These are phyloP conservation scores for Oryzaephilus surinamensis DNA, from an alignment of 1,140 invertebrate genomes.

Conservation along the genomic window DNA sequence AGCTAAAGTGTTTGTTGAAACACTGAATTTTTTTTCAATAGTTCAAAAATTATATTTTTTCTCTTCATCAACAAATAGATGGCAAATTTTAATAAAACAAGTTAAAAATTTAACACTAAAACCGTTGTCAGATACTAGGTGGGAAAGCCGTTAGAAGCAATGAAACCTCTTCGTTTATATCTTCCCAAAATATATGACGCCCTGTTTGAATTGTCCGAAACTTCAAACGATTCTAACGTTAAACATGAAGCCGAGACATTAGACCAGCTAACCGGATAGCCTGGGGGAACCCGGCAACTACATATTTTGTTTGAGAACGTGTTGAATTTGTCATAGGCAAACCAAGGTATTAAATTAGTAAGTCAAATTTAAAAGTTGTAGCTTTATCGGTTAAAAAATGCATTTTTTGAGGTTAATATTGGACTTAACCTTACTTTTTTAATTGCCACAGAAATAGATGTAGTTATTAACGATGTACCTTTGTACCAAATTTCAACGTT, in stretches of 20 bases:
- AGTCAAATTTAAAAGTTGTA: no score
- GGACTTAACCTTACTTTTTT: no score
- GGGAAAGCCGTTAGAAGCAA: slow-evolving; percentile 16
- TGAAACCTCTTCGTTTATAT: slow-evolving; percentile 7
- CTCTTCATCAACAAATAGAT: slow-evolving; percentile 8
- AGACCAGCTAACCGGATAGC: no score
- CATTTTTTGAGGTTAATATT: no score
- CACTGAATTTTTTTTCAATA: slow-evolving; percentile 12
- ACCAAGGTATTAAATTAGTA: no score
- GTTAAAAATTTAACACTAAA: slow-evolving; percentile 14
- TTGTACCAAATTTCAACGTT: no score
- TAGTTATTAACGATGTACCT: no score
- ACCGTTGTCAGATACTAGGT: slow-evolving; percentile 12
- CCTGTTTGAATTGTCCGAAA: slow-evolving; percentile 4
- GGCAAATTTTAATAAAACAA: slow-evolving; percentile 10
- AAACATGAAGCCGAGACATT: slow-evolving; percentile 14
- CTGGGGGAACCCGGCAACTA: no score
- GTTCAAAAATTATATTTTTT: slow-evolving; percentile 18
- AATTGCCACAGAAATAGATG: no score
- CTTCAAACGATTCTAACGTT: slow-evolving; percentile 13
- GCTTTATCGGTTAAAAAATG: no score
- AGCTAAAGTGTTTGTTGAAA: slow-evolving; percentile 10
- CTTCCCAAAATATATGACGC: slow-evolving; percentile 9
- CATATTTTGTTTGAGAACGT: no score
- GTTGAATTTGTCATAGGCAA: no score